Percentiles rank a stretch among this genome's conserved stretches.
phyloP scores from a whole-genome alignment of 2,797 vertebrate species.

The Philypnodon macrostomus region DNA sequence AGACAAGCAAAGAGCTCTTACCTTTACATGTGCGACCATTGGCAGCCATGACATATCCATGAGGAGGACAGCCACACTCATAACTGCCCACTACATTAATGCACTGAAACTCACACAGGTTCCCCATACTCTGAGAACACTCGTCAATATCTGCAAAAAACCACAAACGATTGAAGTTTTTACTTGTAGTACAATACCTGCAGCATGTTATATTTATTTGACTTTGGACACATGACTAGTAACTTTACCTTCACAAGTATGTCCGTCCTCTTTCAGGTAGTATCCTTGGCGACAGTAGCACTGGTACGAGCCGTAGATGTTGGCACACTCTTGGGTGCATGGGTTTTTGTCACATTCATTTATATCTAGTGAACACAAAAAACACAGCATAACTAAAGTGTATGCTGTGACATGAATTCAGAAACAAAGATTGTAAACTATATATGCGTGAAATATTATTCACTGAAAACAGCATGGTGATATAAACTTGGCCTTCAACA shows the following conservation, averaged over 20 bases:
- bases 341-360: conserved; percentile 87
- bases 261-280: conserved; percentile 87
- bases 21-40: conserved; percentile 91
- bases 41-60: conserved; percentile 83
- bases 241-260: conserved; percentile 85
- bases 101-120: conserved; percentile 90
- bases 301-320: conserved; percentile 93
- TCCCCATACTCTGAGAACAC: conserved; percentile 85
- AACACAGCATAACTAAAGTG: neutral
- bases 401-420: too few relatives aligned
- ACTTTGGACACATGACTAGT: neutral
- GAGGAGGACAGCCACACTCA: conserved; percentile 87
- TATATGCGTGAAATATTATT: too few relatives aligned
- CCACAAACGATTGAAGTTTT: too few relatives aligned
- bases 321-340: conserved; percentile 93
- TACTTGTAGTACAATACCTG: too few relatives aligned
- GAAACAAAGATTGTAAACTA: too few relatives aligned
- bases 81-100: conserved; percentile 91
- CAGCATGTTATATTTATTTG: neutral
- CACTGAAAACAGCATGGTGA: too few relatives aligned
- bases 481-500: too few relatives aligned
- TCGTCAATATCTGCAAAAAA: conserved; percentile 87
- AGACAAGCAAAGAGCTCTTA: too few relatives aligned
- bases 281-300: conserved; percentile 94
- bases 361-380: conserved; percentile 74